These are phyloP conservation scores for Paguma larvata DNA, from an alignment of 2,797 vertebrate genomes.

Conservation along the genomic window DNA sequence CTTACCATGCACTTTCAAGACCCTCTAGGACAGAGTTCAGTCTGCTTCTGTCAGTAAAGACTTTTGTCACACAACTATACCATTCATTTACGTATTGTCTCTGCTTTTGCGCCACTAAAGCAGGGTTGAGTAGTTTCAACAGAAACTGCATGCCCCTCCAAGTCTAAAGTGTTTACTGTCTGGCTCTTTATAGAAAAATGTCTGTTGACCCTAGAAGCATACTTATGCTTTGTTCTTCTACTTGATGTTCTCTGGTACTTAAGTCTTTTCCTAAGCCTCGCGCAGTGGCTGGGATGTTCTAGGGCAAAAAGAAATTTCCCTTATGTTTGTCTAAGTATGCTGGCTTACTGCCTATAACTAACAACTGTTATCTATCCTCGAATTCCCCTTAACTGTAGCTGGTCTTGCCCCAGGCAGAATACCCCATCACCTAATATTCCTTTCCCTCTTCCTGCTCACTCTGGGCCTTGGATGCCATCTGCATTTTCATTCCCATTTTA, in stretches of 20 bases:
- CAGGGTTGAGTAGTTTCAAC: not conserved
- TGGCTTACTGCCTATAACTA: not conserved
- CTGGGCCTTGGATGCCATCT: not conserved
- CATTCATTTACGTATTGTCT: not conserved
- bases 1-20: not conserved
- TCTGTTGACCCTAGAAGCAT: not conserved
- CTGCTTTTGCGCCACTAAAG: not conserved
- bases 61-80: not conserved
- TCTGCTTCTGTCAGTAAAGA: not conserved
- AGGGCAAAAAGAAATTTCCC: not conserved
- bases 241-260: not conserved
- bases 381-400: not conserved
- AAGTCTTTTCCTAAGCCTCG: not conserved
- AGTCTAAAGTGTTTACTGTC: not conserved
- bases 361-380: not conserved
- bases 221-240: not conserved
- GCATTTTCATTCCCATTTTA: slow-evolving; percentile 24
- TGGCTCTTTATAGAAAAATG: not conserved
- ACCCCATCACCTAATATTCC: not conserved
- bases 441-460: not conserved
- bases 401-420: not conserved
- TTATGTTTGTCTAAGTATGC: not conserved
- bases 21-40: not conserved
- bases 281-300: not conserved
- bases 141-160: not conserved